Evolutionary conservation across 2,888 invertebrate species (phyloP), one percentile per base, ranked within the genome.

Genomic region (Podabrus alpinus): DNA sequence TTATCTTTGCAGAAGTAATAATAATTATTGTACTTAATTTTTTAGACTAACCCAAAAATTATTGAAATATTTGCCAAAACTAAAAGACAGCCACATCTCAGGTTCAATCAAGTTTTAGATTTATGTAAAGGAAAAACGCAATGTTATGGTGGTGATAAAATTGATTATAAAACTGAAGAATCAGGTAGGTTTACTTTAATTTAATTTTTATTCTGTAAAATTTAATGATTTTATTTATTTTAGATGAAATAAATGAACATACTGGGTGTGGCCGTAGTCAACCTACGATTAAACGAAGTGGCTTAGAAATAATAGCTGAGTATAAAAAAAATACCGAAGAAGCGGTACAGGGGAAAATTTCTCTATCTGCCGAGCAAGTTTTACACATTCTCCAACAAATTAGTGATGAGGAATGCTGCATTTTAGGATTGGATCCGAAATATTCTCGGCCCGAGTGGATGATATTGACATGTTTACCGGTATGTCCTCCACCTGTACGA

Each of bases 321-420:
- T 99, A 99, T 99, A 99, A 97, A 88, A 98, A n/a, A 87, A 93
- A 96, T 0, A 99, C 99, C 88, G 99, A 99, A 89, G 99, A 99
- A 84, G 95, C 97, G 9, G 98, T n/a, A n/a, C n/a, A 99, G 88
- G 99, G 86, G 95, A 96, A 85, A 88, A 97, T 98, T 15, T 89
- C 91, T 0, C 90, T 99, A 9, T 95, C 96, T 7, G 99, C 99
- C 1, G 99, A 99, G 87, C 90, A 98, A 81, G 99, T 98, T 1
- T 95, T 96, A 92, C 99, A 99, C 89, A 97, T 99, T 80, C 91
- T 99, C 59, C 97, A 97, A 87, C 95, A 96, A 83, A 97, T 98
- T 69, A 93, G 94, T 86, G 99, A 99, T 87, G 99, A 99, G 86
- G 99, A 99, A 86, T 97, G 97, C 79, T 93, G 95, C 78, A 95